Conservation (phyloP, 2,888 invertebrate species). For the Scaptomyza flava region DNA sequence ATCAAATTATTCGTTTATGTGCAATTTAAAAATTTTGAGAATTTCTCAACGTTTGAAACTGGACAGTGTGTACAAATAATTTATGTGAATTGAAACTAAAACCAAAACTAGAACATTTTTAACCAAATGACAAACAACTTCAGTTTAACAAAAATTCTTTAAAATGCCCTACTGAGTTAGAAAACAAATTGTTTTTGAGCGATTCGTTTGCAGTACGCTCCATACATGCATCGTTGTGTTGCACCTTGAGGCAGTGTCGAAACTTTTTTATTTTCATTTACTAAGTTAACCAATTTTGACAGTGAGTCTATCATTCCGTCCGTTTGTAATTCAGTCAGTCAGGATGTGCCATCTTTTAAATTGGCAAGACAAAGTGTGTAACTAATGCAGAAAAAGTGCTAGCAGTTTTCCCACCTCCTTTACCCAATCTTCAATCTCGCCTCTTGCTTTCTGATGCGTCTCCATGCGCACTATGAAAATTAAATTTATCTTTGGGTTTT, state of each 20-base stretch:
- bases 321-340: conserved; percentile 20
- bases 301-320: no score
- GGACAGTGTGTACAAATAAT: conserved; percentile 4
- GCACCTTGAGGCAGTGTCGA: conserved; percentile 8
- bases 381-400: conserved; percentile 7
- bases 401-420: background rate
- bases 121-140: background rate
- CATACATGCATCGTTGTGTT: background rate
- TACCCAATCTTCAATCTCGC: background rate
- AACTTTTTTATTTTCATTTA: conserved; percentile 39
- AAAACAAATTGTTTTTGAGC: no score
- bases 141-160: background rate
- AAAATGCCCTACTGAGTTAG: background rate
- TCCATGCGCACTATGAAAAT: conserved; percentile 52
- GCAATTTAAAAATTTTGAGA: conserved; percentile 39
- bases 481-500: conserved; percentile 45
- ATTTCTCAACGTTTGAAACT: conserved; percentile 21
- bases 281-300: conserved; percentile 5
- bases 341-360: conserved; percentile 61
- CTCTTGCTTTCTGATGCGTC: conserved; percentile 5
- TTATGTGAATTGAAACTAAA: background rate
- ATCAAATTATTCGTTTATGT: background rate
- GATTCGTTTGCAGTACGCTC: background rate
- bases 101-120: background rate
- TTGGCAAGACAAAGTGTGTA: conserved; percentile 1